Evolutionary conservation across 2,888 invertebrate species (phyloP), one percentile per base, ranked within the genome.

Genomic region (Orchestes rusci): DNA sequence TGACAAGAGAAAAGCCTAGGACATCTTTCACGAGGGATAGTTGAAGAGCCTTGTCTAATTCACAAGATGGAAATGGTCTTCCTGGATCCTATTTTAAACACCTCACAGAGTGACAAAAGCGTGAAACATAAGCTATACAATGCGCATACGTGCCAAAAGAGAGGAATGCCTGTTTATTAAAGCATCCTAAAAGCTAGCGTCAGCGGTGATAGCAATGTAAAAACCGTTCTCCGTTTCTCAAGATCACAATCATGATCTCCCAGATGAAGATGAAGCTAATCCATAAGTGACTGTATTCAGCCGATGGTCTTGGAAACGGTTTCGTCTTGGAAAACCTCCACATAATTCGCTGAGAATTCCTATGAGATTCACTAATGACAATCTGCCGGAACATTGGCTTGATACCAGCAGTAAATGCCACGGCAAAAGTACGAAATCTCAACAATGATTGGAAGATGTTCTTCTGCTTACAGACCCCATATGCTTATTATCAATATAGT

Each of bases 401-500:
- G 5, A 50, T 42, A 39, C 45, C 51, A 8, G 44, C 27, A n/a
- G 44, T 42, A n/a, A 45, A 45, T 2, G 18, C 37, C 3, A 37
- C 16, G 5, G 27, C 19, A 17, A 4, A 27, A 15, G 23, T 4
- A 1, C 13, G 13, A 37, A 37, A 27, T 8, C n/a, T 23, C 8
- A 37, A 37, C 4, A n/a, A 17, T 7, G 7, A 12, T n/a, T 29
- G 8, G 17, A 23, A 12, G 19, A 45, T 45, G 23, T 45, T 41
- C 7, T 35, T 2, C 30, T 45, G 42, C 12, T 13, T 13, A 17
- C 3, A n/a, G 4, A 3, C 17, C 16, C 15, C 39, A 39, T 39
- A 16, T 39, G 40, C 8, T 36, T 23, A 23, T 23, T 23, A 8
- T 38, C 37, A 45, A 55, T 2, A 46, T 47, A 54, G 38, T 55